Evolutionary conservation across 2,888 invertebrate species (phyloP).

Genomic region (Dolichopus griseipennis): DNA sequence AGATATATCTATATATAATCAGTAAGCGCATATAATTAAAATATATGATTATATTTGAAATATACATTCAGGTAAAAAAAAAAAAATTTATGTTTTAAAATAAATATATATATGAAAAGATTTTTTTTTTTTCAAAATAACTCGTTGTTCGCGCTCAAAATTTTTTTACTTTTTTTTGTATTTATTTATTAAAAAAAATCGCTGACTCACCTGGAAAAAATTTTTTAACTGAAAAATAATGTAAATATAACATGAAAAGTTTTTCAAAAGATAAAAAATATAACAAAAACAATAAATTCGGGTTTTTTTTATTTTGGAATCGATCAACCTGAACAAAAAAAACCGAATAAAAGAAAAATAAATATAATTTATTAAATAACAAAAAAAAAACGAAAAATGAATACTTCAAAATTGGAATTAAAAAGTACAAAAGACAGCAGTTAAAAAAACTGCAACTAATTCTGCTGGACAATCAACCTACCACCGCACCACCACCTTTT

Average conservation of each 20-base stretch:
- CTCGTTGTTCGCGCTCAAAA: background rate
- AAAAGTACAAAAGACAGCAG: background rate
- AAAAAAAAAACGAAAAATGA: too few species aligned
- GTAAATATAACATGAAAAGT: too few species aligned
- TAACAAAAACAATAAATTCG: background rate
- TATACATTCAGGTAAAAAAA: background rate
- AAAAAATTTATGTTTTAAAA: too few species aligned
- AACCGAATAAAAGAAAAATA: too few species aligned
- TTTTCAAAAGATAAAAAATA: background rate
- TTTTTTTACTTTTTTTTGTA: background rate
- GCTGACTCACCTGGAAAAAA: constrained; percentile 3
- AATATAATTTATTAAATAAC: too few species aligned
- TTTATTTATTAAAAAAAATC: background rate
- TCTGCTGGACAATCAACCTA: background rate
- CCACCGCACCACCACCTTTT: too few species aligned
- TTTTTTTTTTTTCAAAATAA: background rate
- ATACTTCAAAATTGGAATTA: too few species aligned
- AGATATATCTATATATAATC: background rate
- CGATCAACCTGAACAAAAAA: background rate
- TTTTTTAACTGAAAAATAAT: background rate
- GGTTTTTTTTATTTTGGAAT: background rate
- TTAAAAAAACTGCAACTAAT: constrained; percentile 1
- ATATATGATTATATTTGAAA: too few species aligned
- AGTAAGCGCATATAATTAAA: background rate
- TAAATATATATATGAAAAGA: too few species aligned